These are phyloP conservation scores for Romanomermis culicivorax DNA, from an alignment of 2,888 invertebrate species.

Conservation along the genomic window DNA sequence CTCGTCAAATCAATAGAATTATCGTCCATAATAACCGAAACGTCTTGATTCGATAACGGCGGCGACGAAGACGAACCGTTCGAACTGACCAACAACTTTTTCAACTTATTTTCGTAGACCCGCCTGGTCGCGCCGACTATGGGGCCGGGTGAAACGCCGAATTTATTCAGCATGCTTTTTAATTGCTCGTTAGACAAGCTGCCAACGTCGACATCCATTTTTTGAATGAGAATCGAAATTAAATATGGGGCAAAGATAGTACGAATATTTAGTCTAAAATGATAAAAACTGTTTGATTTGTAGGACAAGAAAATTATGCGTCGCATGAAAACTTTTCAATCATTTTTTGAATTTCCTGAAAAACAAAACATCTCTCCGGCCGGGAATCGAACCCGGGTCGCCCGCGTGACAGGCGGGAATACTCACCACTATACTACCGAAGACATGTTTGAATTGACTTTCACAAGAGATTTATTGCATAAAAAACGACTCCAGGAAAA, in stretches of 20 bases:
- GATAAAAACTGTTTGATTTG: neutral
- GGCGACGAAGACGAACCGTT: neutral
- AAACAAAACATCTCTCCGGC: too few relatives aligned
- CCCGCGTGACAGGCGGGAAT: too few relatives aligned
- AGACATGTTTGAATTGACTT: too few relatives aligned
- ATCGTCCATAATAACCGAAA: too few relatives aligned
- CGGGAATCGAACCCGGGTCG: too few relatives aligned
- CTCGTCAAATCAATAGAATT: too few relatives aligned
- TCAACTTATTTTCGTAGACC: conserved; percentile 8
- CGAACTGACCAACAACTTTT: neutral
- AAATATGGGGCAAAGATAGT: neutral
- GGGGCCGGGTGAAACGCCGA: conserved; percentile 2
- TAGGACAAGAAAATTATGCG: neutral
- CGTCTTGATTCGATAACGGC: too few relatives aligned
- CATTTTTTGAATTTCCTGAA: neutral
- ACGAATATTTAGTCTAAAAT: neutral
- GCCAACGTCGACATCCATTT: neutral
- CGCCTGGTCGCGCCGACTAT: conserved; percentile 3
- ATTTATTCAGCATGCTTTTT: neutral
- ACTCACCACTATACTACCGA: too few relatives aligned
- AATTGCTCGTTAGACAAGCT: conserved; percentile 1
- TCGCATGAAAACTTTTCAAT: neutral
- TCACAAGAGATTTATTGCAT: too few relatives aligned
- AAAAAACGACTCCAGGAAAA: too few relatives aligned
- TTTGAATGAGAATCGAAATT: neutral